Percentiles rank a stretch among this genome's conserved stretches.
Evolutionary conservation across 2,888 invertebrate genomes (phyloP).

Genomic region (Carpatolechia fugitivella): DNA sequence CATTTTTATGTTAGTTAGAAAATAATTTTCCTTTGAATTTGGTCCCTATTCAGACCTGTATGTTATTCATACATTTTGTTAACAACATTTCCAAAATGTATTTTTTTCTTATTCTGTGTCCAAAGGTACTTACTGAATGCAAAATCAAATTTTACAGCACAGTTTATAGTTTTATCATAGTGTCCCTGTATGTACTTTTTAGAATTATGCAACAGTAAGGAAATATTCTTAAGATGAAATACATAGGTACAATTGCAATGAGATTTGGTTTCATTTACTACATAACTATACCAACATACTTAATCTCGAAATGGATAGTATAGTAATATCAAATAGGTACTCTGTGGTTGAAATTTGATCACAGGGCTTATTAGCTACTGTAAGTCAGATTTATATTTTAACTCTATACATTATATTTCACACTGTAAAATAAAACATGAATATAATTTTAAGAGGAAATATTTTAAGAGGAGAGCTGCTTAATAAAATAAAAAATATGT

Average conservation of each 20-base stretch:
- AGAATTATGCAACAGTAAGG: neutral
- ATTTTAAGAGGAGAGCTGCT: neutral
- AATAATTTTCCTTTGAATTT: constrained; percentile 14
- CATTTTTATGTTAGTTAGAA: neutral
- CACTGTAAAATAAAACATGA: neutral
- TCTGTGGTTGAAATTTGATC: constrained; percentile 8
- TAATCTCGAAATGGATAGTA: neutral
- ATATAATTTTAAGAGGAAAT: neutral
- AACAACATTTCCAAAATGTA: neutral
- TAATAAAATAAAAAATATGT: no score
- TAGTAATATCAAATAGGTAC: constrained; percentile 1
- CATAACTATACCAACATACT: neutral
- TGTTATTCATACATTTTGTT: neutral
- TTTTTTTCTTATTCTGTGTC: neutral
- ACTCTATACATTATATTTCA: neutral
- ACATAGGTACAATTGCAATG: neutral
- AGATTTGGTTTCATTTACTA: constrained; percentile 1
- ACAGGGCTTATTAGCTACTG: neutral
- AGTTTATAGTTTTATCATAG: neutral
- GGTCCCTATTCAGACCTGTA: constrained; percentile 32
- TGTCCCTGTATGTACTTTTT: neutral
- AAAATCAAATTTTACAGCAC: neutral
- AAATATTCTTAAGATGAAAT: constrained; percentile 1
- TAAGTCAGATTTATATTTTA: no score
- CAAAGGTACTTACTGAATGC: neutral